Base-by-base conservation (phyloP, 2,888 invertebrate species). In the Mythimna ferrago region DNA sequence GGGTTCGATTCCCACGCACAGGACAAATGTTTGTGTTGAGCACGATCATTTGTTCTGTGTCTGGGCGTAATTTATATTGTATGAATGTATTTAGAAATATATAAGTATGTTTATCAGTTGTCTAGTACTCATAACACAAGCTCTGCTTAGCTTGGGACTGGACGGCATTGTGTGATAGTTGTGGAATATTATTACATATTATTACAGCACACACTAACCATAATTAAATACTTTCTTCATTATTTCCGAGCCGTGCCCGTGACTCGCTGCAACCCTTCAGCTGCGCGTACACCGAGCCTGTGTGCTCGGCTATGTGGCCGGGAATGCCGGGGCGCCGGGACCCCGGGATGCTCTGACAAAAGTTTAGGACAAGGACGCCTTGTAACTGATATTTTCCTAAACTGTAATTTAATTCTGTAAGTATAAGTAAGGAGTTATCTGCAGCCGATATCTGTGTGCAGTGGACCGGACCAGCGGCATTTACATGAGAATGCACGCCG, bases 381-480 rank as follows among this genome's bases (percentile, higher is more conserved):
- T 56, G 85, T 73, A 82, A 85, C 71, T 60, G 76, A 83, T 80
- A 78, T 79, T 79, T 74, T 73, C 56, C 64, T 44, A 73, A 76
- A 75, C 64, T 75, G 83, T 85, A 81, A 85, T 67, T 66, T 73
- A 72, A 85, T 66, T 66, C 67, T 51, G 66, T 64, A 60, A n/a
- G 54, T 57, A 56, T 53, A 57, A 75, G 58, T 32, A 38, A 60
- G 41, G 74, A 61, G 70, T 74, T 81, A 83, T 80, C 84, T 68
- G 54, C 44, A 32, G 66, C 57, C 75, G 73, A 69, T 75, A 77
- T 81, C 73, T 80, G 61, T 54, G 79, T 60, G 60, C 84, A 72
- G 68, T 61, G 80, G 80, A 71, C 58, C 84, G 82, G 63, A 65
- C 66, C 44, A 70, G 56, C 71, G 70, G 54, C 76, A 80, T 81